Base-by-base conservation (phyloP, 2,888 invertebrate genomes). In the Sphecodes monilicornis region DNA sequence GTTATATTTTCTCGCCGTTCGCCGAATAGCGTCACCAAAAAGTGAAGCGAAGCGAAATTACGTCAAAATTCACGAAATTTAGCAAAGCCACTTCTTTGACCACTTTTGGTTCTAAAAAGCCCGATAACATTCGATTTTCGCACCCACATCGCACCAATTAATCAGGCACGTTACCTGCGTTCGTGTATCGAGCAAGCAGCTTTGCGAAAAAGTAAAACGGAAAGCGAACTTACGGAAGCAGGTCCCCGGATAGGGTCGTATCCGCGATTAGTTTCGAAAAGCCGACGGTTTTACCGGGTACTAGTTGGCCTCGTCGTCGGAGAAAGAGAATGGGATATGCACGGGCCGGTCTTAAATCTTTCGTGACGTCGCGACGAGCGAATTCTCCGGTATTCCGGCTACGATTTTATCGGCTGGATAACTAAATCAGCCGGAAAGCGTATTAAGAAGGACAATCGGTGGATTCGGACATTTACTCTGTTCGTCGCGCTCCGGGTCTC, bases 241-340 rank as follows among this genome's bases (percentile, higher is more conserved):
- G 68, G 72, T 68, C 22, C 57, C 72, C 13, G 18, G 39, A 29
- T 32, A 60, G n/a, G 64, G 39, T 74, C 36, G 81, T n/a, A 68
- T 76, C 39, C 76, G 26, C 82, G 80, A 83, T 83, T 83, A 83
- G 71, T 66, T 75, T 68, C 78, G 80, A 64, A 76, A 72, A 83
- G 68, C 72, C 82, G 29, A 43, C 64, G 82, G 72, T 81, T 80
- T 81, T 68, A 72, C 72, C 36, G 32, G 76, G 16, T 82, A 68
- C 73, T 76, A 81, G 81, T 73, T 72, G 73, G 50, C 43, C 22
- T 26, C 32, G 66, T 22, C 29, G 39, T 36, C n/a, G 43, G 39
- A 29, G 36, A 64, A 32, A 5, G 46, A 29, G 57, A 41, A 41
- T 1, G n/a, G 36, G 36, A 76, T 29, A 50, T 22, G 26, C 26